Percentiles rank a stretch among this genome's conserved stretches.
Evolutionary conservation across 2,888 invertebrate genomes (phyloP).

Genomic region (Heliconius erato): DNA sequence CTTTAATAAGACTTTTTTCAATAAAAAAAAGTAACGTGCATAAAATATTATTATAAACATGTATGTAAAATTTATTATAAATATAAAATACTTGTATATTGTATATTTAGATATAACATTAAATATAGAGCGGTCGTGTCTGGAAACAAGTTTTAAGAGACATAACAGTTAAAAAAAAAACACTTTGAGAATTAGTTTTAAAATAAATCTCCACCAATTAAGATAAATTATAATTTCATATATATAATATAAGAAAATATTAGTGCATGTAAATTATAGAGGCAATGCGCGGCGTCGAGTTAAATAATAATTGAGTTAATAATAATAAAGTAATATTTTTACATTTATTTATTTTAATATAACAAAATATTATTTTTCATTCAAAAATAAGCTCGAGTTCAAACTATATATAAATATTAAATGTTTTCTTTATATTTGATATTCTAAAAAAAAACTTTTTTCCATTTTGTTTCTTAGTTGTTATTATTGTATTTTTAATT

Average conservation of each 20-base stretch:
- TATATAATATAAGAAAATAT: not conserved
- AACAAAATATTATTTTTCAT: too few species aligned
- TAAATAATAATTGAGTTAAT: too few species aligned
- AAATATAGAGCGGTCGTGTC: constrained; percentile 36
- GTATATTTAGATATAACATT: not conserved
- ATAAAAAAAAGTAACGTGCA: not conserved
- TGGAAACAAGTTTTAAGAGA: constrained; percentile 16
- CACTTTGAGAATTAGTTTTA: not conserved
- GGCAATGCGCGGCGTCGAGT: too few species aligned
- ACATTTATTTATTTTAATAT: too few species aligned
- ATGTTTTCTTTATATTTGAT: too few species aligned
- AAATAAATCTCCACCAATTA: constrained; percentile 10
- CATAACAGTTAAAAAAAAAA: constrained; percentile 2
- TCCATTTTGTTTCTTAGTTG: too few species aligned
- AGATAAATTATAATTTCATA: not conserved
- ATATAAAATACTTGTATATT: not conserved
- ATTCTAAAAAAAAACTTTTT: too few species aligned
- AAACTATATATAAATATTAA: too few species aligned
- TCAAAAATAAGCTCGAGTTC: too few species aligned
- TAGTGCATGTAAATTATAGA: too few species aligned
- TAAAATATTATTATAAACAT: not conserved
- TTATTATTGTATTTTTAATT: too few species aligned
- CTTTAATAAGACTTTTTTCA: not conserved
- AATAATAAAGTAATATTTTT: too few species aligned
- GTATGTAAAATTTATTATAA: not conserved